phyloP scores from a whole-genome alignment of 23 tunicate species.

The Ascidia mentula region DNA sequence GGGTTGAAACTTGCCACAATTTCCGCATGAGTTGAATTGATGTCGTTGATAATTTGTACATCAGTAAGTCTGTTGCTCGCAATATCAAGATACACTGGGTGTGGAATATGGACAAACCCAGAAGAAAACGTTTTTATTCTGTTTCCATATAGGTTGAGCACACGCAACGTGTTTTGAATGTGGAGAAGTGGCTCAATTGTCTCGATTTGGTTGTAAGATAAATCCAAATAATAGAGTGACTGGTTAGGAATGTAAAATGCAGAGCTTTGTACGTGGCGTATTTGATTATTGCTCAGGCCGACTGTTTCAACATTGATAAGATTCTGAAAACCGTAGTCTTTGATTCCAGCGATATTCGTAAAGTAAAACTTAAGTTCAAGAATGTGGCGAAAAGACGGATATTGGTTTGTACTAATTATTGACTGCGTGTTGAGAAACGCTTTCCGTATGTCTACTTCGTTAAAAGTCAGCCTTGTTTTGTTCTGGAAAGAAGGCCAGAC shows the following conservation, averaged over 20 bases:
- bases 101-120: not conserved
- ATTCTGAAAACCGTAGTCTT: not conserved
- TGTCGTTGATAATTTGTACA: too few species aligned
- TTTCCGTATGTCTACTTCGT: not conserved
- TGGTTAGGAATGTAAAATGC: not conserved
- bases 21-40: not conserved
- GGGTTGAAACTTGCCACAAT: not conserved
- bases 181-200: not conserved
- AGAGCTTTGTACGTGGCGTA: not conserved
- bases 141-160: not conserved
- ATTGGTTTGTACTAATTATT: not conserved
- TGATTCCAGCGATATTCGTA: too few species aligned
- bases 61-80: too few species aligned
- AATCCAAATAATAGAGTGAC: not conserved
- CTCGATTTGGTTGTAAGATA: conserved; percentile 10
- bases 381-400: not conserved
- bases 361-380: too few species aligned
- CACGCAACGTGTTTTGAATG: not conserved
- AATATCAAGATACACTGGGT: too few species aligned
- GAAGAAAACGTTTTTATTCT: not conserved
- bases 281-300: not conserved
- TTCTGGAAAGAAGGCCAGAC: not conserved
- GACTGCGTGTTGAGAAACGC: not conserved
- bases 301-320: not conserved
- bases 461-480: not conserved